Conservation (phyloP, 2,888 invertebrate species). For the Nomada hirtipes region DNA sequence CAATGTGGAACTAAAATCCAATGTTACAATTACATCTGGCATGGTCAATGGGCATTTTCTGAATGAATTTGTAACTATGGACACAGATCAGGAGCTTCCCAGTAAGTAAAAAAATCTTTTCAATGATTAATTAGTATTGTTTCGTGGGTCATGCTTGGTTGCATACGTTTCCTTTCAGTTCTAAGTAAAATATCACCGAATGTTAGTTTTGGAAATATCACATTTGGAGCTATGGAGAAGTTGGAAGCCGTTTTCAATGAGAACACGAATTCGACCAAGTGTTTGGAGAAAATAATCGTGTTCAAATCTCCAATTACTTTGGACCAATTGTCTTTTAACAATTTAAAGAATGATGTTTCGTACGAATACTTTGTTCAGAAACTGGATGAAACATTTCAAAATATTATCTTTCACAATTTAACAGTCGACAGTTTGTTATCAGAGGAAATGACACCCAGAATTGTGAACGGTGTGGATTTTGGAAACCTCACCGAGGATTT, state of each 20-base stretch:
- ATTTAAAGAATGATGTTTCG: constrained; percentile 65
- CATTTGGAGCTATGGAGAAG: constrained; percentile 56
- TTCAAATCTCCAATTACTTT: constrained; percentile 69
- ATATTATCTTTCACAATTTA: constrained; percentile 84
- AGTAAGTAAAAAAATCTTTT: constrained; percentile 60
- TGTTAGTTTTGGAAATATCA: constrained; percentile 68
- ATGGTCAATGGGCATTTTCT: constrained; percentile 84
- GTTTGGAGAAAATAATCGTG: constrained; percentile 64
- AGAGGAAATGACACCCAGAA: constrained; percentile 68
- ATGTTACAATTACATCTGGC: constrained; percentile 80
- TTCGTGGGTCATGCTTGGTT: background rate
- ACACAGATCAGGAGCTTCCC: constrained; percentile 84
- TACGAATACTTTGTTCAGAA: constrained; percentile 64
- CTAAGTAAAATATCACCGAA: constrained; percentile 70
- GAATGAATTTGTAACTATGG: constrained; percentile 84
- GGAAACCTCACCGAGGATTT: constrained; percentile 56
- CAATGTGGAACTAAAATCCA: constrained; percentile 75
- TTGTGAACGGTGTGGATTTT: constrained; percentile 67
- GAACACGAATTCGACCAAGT: constrained; percentile 41
- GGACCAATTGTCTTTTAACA: constrained; percentile 66
- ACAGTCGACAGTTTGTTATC: constrained; percentile 83
- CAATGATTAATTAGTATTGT: constrained; percentile 12
- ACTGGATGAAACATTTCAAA: constrained; percentile 81
- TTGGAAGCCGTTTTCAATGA: constrained; percentile 59
- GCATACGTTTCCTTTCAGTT: constrained; percentile 64